phyloP scores from a whole-genome alignment of 2,113 vertebrate species.

The Scalopus aquaticus region DNA sequence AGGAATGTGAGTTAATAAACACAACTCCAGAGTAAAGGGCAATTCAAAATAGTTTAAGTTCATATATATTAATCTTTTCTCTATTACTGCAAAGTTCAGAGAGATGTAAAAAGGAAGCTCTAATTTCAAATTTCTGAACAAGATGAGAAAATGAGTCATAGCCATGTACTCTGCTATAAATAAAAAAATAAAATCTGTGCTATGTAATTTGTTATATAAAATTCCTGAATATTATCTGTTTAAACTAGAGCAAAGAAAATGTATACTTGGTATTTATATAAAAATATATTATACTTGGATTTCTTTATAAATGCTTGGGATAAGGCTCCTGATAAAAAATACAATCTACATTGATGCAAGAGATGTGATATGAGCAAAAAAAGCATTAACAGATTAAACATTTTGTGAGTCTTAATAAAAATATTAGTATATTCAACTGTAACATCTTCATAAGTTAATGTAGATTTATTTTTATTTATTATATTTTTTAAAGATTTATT shows the following conservation, averaged over 20 bases:
- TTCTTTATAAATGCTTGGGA: background rate
- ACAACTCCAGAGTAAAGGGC: background rate
- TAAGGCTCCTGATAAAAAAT: background rate
- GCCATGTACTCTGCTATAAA: background rate
- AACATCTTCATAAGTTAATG: background rate
- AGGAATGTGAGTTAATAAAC: background rate
- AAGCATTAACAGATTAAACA: background rate
- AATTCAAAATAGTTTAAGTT: constrained; percentile 24
- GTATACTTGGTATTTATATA: background rate
- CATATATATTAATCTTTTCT: background rate
- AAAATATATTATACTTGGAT: background rate
- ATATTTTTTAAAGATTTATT: too few relatives aligned
- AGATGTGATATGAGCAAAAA: background rate
- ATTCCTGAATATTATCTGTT: background rate
- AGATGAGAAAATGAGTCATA: background rate
- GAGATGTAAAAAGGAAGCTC: background rate
- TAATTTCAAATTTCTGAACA: background rate
- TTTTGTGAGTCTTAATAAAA: background rate
- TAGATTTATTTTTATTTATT: background rate
- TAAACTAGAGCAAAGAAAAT: background rate
- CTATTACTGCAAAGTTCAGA: background rate
- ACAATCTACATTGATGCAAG: background rate
- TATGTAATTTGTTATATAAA: background rate
- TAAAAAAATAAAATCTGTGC: background rate
- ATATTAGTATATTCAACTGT: background rate